A percentile compares a stretch with the other conserved stretches of the same genome.
Conservation (phyloP, 2,113 vertebrate genomes). For the Oceanodroma tethys region DNA sequence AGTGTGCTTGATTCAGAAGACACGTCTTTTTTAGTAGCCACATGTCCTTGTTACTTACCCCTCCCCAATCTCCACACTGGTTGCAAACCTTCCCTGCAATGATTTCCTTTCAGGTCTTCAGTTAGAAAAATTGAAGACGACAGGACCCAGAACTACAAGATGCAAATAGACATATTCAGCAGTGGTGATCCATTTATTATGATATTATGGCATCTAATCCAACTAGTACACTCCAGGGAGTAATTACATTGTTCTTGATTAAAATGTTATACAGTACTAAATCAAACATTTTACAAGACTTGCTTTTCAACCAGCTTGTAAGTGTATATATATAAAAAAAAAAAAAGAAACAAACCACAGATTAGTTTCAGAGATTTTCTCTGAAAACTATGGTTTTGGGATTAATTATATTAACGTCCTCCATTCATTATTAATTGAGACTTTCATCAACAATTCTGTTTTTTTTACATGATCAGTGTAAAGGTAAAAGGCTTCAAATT, state of each 20-base stretch:
- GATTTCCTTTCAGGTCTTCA: background rate
- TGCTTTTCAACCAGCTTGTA: background rate
- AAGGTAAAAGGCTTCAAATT: background rate
- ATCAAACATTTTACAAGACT: background rate
- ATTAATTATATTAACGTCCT: background rate
- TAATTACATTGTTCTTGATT: background rate
- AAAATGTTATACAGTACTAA: background rate
- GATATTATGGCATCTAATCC: background rate
- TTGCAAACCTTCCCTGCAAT: background rate
- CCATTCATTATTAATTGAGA: background rate
- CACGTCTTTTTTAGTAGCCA: background rate
- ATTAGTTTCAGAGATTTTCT: background rate
- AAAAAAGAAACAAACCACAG: no score
- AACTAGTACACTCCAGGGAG: background rate
- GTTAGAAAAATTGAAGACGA: background rate
- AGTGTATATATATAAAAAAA: background rate
- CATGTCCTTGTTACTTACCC: background rate
- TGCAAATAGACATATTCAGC: background rate
- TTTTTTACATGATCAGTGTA: background rate
- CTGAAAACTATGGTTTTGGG: background rate
- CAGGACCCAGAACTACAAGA: background rate
- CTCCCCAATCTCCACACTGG: fast-evolving
- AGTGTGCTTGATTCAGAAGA: background rate
- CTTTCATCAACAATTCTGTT: background rate
- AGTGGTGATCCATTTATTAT: background rate